Base-by-base conservation (phyloP, 2,888 invertebrate species). In the Athrips mouffetella region DNA sequence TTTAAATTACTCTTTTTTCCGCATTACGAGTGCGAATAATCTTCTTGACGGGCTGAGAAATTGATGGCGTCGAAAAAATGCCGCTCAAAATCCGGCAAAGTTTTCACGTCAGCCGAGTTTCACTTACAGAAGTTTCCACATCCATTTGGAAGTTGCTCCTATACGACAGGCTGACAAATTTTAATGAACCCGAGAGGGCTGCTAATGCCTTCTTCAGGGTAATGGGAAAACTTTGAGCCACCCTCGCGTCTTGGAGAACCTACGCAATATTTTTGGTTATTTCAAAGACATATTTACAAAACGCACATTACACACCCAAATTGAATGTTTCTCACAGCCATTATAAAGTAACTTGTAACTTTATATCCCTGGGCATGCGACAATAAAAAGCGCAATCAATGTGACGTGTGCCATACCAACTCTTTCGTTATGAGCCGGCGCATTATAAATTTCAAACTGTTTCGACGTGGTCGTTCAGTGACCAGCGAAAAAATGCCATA, bases 1-100 rank as follows among this genome's bases (percentile, higher is more conserved):
- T 84, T 87, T 88, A 87, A 88, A 88, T 87, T 84, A 85, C 86
- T 78, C 82, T 85, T 86, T 81, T 86, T 86, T 85, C 82, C 84
- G 85, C 79, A 76, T 83, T 77, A 77, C 76, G 80, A 86, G 87
- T 85, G 88, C 80, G 85, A 88, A 88, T 85, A 87, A 87, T 87
- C 88, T 87, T 85, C 88, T 73, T 86, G 88, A 88, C 88, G 85
- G 80, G 70, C 77, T 79, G 82, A 74, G 82, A 83, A 88, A 88
- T 88, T 87, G 87, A 88, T 87, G 87, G 82, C 71, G 79, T 67
- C 69, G 74, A 77, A 82, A 86, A 86, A 83, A 78, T 65, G 73
- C 69, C 63, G 67, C 72, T 74, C 76, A 70, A 82, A 85, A 84
- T 80, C 75, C 77, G 67, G 60, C 68, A 60, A 82, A 86, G 68